These are phyloP conservation scores for Theocolax elegans DNA, from an alignment of 1,140 invertebrate genomes.

Conservation along the genomic window DNA sequence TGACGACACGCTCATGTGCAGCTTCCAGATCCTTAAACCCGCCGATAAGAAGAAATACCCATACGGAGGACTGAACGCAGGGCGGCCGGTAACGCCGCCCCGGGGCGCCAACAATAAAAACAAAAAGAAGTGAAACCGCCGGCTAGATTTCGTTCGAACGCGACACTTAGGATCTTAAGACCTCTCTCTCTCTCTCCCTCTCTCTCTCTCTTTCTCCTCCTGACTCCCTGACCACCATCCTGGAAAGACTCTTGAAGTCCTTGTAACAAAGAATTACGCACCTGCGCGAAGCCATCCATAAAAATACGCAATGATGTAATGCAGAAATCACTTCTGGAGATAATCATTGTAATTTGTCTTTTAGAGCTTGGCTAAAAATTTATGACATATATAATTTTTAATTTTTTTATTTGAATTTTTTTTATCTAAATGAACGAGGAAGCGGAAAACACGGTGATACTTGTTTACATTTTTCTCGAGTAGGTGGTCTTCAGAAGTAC, in stretches of 20 bases:
- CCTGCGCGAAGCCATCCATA: slow-evolving; percentile 51
- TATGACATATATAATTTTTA: slow-evolving; percentile 34
- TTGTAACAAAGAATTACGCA: slow-evolving; percentile 55
- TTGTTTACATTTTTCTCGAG: slow-evolving; percentile 21
- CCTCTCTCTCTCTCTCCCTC: slow-evolving; percentile 30
- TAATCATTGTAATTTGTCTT: slow-evolving; percentile 33
- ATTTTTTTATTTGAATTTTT: slow-evolving; percentile 30
- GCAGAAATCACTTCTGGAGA: slow-evolving; percentile 29
- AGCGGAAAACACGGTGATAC: slow-evolving; percentile 15
- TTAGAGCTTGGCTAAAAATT: slow-evolving; percentile 24
- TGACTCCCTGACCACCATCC: slow-evolving; percentile 42
- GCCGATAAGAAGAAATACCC: slow-evolving; percentile 99
- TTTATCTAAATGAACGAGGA: slow-evolving; percentile 36
- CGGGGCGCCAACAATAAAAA: slow-evolving; percentile 87
- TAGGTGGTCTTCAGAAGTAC: slow-evolving; percentile 40
- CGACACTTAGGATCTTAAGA: slow-evolving; percentile 61
- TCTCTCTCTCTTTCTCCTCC: slow-evolving; percentile 12
- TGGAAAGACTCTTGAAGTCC: slow-evolving; percentile 53
- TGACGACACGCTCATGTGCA: slow-evolving; percentile 86
- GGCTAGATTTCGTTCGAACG: slow-evolving; percentile 56
- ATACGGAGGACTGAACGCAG: slow-evolving; percentile 86
- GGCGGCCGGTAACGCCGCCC: slow-evolving; percentile 89
- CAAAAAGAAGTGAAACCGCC: slow-evolving; percentile 66
- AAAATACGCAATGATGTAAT: slow-evolving; percentile 46
- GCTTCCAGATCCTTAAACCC: slow-evolving; percentile 97